phyloP scores from a whole-genome alignment of 2,888 invertebrate genomes.

The Epinotia demarniana region DNA sequence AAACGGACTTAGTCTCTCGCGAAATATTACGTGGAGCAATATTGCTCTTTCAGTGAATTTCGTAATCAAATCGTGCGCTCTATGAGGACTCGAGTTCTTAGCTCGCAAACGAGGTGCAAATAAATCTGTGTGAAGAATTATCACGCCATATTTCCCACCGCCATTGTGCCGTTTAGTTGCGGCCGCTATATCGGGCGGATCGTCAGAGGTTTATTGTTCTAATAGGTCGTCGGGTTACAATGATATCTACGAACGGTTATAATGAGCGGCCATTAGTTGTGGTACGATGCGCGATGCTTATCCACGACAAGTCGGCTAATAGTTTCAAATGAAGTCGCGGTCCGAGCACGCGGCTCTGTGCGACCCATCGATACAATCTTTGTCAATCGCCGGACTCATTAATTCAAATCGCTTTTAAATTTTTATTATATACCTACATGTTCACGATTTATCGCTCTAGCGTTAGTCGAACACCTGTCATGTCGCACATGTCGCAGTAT shows the following conservation, averaged over 20 bases:
- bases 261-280: constrained; percentile 38
- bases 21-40: constrained; percentile 41
- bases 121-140: constrained; percentile 20
- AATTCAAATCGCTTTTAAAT: constrained; percentile 30
- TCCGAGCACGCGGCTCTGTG: background rate
- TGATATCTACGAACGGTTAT: constrained; percentile 25
- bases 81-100: constrained; percentile 6
- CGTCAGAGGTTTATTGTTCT: constrained; percentile 29
- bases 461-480: constrained; percentile 39
- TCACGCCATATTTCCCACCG: background rate
- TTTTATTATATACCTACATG: constrained; percentile 23
- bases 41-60: constrained; percentile 42
- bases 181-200: constrained; percentile 7
- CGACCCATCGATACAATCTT: constrained; percentile 36
- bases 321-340: constrained; percentile 34
- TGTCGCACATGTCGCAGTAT: constrained; percentile 32
- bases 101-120: constrained; percentile 23
- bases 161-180: constrained; percentile 21
- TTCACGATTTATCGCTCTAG: constrained; percentile 21
- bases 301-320: constrained; percentile 39
- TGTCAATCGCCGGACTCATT: constrained; percentile 32
- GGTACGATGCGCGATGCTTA: constrained; percentile 39
- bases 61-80: constrained; percentile 38
- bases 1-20: constrained; percentile 40
- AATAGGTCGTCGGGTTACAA: constrained; percentile 30